Evolutionary conservation across 92 coral and sea anemone species (phyloP).

Genomic region (Porites evermanni): DNA sequence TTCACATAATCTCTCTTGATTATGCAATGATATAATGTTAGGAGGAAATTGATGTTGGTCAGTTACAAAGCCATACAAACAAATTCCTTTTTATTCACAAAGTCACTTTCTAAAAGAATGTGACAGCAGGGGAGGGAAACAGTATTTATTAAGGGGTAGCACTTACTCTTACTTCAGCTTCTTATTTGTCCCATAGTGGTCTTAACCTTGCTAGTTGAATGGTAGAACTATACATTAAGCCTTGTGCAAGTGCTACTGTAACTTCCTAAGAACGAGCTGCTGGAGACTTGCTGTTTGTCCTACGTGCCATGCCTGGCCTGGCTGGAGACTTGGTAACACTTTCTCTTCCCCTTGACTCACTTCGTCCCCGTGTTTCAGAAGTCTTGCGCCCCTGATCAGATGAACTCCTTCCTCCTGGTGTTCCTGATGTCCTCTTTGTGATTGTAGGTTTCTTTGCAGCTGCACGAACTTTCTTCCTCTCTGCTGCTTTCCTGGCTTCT

Average conservation of each 20-base stretch:
- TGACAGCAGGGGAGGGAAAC: no score
- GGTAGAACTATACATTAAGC: no score
- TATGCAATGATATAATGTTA: no score
- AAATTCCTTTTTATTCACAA: no score
- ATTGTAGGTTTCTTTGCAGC: conserved; percentile 66
- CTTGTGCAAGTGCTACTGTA: no score
- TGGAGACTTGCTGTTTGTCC: conserved; percentile 73
- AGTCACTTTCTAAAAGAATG: no score
- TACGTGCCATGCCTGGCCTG: conserved; percentile 80
- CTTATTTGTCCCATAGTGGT: no score
- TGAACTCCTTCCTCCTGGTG: conserved; percentile 46
- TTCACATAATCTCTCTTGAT: no score
- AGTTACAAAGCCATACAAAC: no score
- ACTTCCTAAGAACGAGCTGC: conserved; percentile 38
- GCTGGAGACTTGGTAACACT: conserved; percentile 76
- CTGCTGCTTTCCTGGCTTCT: conserved; percentile 84
- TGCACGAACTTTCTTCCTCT: conserved; percentile 83
- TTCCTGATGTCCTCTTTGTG: conserved; percentile 72
- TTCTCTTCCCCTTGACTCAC: conserved; percentile 80
- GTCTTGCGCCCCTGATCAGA: conserved; percentile 37
- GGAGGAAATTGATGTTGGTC: no score
- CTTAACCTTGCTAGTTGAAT: not conserved
- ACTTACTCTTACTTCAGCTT: no score
- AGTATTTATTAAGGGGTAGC: no score
- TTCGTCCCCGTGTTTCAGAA: conserved; percentile 77